phyloP scores from a whole-genome alignment of 2,113 vertebrate genomes.

The Hippocampus comes region DNA sequence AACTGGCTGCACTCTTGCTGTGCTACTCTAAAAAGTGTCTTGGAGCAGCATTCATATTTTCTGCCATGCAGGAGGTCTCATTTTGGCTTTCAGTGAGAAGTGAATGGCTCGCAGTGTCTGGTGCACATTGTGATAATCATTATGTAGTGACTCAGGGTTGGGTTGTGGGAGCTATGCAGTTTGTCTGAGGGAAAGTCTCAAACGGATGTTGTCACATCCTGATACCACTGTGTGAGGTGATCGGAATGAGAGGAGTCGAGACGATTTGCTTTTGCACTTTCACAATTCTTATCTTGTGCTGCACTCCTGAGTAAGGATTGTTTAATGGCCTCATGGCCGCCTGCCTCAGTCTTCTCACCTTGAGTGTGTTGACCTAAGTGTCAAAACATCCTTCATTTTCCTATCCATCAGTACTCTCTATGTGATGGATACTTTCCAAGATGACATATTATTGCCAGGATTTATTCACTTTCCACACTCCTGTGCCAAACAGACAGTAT shows the following conservation, averaged over 20 bases:
- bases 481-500: background rate
- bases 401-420: background rate
- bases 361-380: background rate
- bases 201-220: background rate
- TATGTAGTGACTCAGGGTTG: background rate
- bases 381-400: background rate
- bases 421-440: background rate
- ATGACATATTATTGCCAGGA: background rate
- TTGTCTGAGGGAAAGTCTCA: background rate
- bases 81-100: conserved; percentile 1
- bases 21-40: background rate
- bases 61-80: conserved; percentile 1
- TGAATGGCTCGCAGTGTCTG: background rate
- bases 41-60: background rate
- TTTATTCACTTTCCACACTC: background rate
- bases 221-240: background rate
- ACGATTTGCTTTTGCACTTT: background rate
- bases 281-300: conserved; percentile 1
- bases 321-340: background rate
- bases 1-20: background rate
- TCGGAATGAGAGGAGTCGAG: background rate
- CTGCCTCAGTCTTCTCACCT: background rate
- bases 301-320: background rate
- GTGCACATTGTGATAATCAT: background rate
- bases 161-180: background rate